These are phyloP conservation scores for Zygothrica quintamaculata DNA, from an alignment of 2,888 invertebrate genomes.

Conservation along the genomic window DNA sequence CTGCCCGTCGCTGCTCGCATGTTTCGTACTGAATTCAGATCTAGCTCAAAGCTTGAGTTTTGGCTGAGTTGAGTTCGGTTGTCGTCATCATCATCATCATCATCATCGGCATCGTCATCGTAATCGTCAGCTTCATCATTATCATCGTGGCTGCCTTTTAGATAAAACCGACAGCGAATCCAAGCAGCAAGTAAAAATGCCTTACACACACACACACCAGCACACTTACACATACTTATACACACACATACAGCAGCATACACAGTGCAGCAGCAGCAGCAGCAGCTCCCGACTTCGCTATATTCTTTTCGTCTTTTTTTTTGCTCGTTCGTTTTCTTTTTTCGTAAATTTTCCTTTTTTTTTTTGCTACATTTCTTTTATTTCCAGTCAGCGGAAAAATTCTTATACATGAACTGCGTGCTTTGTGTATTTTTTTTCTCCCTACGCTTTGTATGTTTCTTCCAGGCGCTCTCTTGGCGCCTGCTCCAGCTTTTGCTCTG, in stretches of 20 bases:
- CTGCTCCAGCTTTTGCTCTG: conserved; percentile 46
- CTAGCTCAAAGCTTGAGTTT: neutral
- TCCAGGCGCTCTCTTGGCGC: conserved; percentile 58
- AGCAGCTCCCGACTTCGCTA: conserved; percentile 41
- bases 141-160: conserved; percentile 52
- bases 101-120: conserved; percentile 32
- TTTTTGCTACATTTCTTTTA: conserved; percentile 62
- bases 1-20: neutral
- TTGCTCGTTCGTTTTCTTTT: conserved; percentile 45
- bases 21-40: neutral
- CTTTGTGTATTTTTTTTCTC: conserved; percentile 30
- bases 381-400: conserved; percentile 72
- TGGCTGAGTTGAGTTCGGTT: conserved; percentile 48
- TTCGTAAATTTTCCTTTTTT: conserved; percentile 4
- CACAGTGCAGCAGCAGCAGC: conserved; percentile 26
- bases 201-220: conserved; percentile 27
- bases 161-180: conserved; percentile 64
- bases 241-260: conserved; percentile 25
- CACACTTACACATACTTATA: conserved; percentile 28
- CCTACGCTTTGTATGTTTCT: conserved; percentile 35
- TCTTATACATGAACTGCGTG: conserved; percentile 68
- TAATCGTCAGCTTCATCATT: no score
- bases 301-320: conserved; percentile 28
- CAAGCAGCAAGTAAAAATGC: conserved; percentile 62
- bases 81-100: conserved; percentile 48